Conservation (phyloP, 2,113 vertebrate genomes). For the Orycteropus afer region DNA sequence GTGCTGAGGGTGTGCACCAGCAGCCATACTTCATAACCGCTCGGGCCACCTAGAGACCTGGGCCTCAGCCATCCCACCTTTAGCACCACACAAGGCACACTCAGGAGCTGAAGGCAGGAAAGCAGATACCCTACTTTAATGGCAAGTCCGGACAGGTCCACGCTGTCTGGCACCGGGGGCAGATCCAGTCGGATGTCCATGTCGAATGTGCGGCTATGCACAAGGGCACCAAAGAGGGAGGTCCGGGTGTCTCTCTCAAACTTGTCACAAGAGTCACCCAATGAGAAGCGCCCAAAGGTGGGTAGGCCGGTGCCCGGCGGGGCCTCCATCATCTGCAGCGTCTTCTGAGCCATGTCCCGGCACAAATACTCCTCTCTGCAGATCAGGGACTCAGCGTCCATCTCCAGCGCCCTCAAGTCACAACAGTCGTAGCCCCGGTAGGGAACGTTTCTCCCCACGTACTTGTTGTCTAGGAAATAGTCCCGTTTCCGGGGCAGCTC, state of each 20-base stretch:
- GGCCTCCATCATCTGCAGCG: slow-evolving; percentile 92
- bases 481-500: slow-evolving; percentile 88
- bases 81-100: neutral
- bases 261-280: slow-evolving; percentile 85
- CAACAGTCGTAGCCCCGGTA: slow-evolving; percentile 92
- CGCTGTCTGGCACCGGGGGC: slow-evolving; percentile 93
- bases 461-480: slow-evolving; percentile 90
- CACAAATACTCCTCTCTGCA: slow-evolving; percentile 89
- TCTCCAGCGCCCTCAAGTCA: slow-evolving; percentile 91
- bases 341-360: slow-evolving; percentile 86
- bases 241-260: slow-evolving; percentile 94
- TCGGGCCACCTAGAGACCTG: neutral
- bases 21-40: neutral
- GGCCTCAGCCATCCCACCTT: neutral
- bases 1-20: neutral
- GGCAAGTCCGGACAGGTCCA: slow-evolving; percentile 93
- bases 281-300: slow-evolving; percentile 85
- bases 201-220: slow-evolving; percentile 93
- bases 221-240: slow-evolving; percentile 95
- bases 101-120: fast-evolving
- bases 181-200: slow-evolving; percentile 95
- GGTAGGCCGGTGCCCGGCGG: slow-evolving; percentile 92
- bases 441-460: slow-evolving; percentile 87
- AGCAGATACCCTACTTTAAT: slow-evolving; percentile 89
- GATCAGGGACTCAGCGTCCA: slow-evolving; percentile 88